Conservation (phyloP, 1,140 invertebrate species). For the Caenorhabditis tropicalis region DNA sequence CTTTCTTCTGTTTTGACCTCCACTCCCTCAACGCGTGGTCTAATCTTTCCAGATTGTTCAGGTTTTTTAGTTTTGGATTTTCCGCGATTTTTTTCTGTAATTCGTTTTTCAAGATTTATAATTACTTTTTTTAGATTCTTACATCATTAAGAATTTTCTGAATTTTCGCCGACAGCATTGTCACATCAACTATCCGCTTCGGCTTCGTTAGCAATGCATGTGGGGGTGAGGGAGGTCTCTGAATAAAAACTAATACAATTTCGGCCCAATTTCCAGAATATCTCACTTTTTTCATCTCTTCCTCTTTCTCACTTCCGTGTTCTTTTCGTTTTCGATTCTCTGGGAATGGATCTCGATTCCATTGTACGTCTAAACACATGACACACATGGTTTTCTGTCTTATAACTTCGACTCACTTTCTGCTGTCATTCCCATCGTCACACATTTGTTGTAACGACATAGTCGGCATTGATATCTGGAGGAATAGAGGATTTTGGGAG, state of each 20-base stretch:
- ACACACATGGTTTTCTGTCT: neutral
- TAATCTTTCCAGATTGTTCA: neutral
- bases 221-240: neutral
- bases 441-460: conserved; percentile 4
- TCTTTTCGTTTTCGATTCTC: neutral
- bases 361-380: conserved; percentile 12
- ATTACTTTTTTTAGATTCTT: no score
- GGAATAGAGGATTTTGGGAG: no score
- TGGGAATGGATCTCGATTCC: conserved; percentile 26
- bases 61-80: neutral
- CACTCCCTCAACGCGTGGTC: neutral
- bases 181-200: conserved; percentile 6
- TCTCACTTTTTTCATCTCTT: neutral
- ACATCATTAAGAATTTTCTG: conserved; percentile 26
- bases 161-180: neutral
- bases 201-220: neutral
- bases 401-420: neutral
- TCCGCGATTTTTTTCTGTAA: neutral
- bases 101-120: neutral
- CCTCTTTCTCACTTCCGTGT: neutral
- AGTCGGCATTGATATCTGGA: conserved; percentile 22
- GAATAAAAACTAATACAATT: neutral
- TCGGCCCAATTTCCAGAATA: neutral
- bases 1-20: neutral
- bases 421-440: conserved; percentile 11